These are phyloP conservation scores for Speoplatyrhinus poulsoni DNA, from an alignment of 2,113 vertebrate genomes.

Conservation along the genomic window DNA sequence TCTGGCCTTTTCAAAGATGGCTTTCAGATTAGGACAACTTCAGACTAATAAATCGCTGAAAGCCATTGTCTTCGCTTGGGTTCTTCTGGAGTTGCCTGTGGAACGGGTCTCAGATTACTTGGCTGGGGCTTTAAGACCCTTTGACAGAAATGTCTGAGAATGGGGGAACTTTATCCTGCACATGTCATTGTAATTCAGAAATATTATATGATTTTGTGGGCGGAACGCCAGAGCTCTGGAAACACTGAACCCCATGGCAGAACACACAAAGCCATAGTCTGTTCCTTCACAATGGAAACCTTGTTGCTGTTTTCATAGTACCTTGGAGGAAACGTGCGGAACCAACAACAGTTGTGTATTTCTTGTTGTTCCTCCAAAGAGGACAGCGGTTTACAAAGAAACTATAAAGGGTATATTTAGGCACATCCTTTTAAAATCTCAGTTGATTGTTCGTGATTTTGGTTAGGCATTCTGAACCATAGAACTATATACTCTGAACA, in stretches of 20 bases:
- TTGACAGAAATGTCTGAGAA: conserved; percentile 67
- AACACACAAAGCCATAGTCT: conserved; percentile 65
- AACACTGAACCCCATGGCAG: conserved; percentile 45
- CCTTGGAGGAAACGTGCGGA: conserved; percentile 48
- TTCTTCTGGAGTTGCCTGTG: conserved; percentile 33
- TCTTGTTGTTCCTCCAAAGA: conserved; percentile 32
- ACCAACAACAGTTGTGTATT: conserved; percentile 66
- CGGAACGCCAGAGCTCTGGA: conserved; percentile 56
- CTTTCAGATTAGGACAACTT: conserved; percentile 28
- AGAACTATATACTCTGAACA: not conserved
- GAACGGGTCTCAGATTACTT: conserved; percentile 52
- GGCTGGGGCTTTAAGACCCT: conserved; percentile 60
- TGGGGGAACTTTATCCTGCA: conserved; percentile 64
- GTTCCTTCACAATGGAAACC: conserved; percentile 72
- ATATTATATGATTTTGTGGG: conserved; percentile 69
- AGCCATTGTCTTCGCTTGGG: conserved; percentile 48
- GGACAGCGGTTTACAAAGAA: conserved; percentile 22
- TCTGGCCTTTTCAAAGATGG: conserved; percentile 16
- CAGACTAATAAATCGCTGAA: conserved; percentile 42
- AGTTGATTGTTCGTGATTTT: conserved; percentile 15
- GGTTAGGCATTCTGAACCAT: not conserved
- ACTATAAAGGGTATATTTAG: conserved; percentile 30
- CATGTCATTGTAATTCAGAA: conserved; percentile 69
- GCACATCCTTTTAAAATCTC: conserved; percentile 26
- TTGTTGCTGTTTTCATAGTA: conserved; percentile 59